Base-by-base conservation (phyloP, 1,140 invertebrate species). In the Adelges cooleyi region DNA sequence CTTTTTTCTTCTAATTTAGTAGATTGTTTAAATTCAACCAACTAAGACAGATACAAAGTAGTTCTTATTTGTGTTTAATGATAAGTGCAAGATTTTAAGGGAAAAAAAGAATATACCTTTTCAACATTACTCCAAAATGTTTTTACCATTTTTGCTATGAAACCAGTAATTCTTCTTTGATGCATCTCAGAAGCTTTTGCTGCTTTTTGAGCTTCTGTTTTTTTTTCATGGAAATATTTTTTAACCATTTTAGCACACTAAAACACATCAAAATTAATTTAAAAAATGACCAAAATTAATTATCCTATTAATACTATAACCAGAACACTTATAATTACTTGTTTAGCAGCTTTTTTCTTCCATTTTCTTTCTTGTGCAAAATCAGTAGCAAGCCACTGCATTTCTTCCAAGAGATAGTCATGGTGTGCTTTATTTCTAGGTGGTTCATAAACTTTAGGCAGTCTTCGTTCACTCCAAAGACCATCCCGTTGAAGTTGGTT, bases 321-420 rank as follows among this genome's bases (percentile, higher is more conserved):
- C n/a, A n/a, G n/a, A 42, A 50, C 18, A 20, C 3, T 54, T 22
- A 48, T 52, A 44, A 49, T 62, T 71, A 87, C 84, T 77, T 97
- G 97, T 76, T 91, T 94, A 0, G 94, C 92, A 9, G 89, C 87
- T 50, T 87, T 86, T 76, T 94, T 95, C 73, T 98, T 99, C 92
- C 92, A 96, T 74, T 96, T 98, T 51, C 94, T 80, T 77, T 99
- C 95, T 75, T 96, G 90, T 29, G 89, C 89, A 80, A 99, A 98
- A 77, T 99, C 95, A 18, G 91, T 88, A 38, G 94, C 90, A 54
- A 99, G 79, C 96, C 96, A 99, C 22, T 88, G 86, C 91, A 98
- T 97, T 77, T 99, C 96, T 75, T 99, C 96, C 10, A 99, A 75
- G 51, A 99, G 80, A 76, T 95, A 99, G 75, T 99, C 96, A 95